phyloP scores from a whole-genome alignment of 2,888 invertebrate species.

The Amorpha juglandis region DNA sequence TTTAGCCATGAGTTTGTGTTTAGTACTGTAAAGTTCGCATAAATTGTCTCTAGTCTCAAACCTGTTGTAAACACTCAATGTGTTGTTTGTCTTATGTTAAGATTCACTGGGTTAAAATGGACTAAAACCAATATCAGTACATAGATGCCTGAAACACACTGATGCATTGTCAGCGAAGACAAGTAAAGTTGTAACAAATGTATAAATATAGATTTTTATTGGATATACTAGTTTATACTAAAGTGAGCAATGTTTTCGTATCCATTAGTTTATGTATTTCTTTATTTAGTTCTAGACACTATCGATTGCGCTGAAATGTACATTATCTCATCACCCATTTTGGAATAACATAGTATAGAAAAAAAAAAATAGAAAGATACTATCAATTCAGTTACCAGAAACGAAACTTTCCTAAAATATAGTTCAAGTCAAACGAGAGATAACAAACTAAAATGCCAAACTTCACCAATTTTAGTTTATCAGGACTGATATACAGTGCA shows the following conservation, averaged over 20 bases:
- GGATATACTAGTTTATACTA: not conserved
- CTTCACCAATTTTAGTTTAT: too few species aligned
- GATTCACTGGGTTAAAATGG: not conserved
- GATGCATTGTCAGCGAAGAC: conserved; percentile 45
- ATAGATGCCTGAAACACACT: conserved; percentile 59
- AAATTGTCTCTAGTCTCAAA: not conserved
- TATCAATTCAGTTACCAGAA: too few species aligned
- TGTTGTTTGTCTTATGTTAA: not conserved
- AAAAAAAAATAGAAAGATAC: too few species aligned
- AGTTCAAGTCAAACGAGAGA: too few species aligned
- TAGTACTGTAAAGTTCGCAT: not conserved
- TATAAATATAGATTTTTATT: not conserved
- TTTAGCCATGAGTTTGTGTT: not conserved
- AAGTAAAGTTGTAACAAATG: conserved; percentile 33
- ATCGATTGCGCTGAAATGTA: not conserved
- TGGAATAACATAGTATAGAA: too few species aligned
- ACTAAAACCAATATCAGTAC: conserved; percentile 13
- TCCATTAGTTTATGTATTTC: not conserved
- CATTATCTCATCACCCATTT: not conserved
- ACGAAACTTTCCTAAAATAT: too few species aligned
- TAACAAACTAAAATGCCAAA: too few species aligned
- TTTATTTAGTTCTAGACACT: not conserved
- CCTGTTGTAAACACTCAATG: not conserved
- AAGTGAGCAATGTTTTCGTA: conserved; percentile 1
- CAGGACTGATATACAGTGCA: too few species aligned